Base-by-base conservation (phyloP, 2,113 vertebrate species). In the Rynchops niger region DNA sequence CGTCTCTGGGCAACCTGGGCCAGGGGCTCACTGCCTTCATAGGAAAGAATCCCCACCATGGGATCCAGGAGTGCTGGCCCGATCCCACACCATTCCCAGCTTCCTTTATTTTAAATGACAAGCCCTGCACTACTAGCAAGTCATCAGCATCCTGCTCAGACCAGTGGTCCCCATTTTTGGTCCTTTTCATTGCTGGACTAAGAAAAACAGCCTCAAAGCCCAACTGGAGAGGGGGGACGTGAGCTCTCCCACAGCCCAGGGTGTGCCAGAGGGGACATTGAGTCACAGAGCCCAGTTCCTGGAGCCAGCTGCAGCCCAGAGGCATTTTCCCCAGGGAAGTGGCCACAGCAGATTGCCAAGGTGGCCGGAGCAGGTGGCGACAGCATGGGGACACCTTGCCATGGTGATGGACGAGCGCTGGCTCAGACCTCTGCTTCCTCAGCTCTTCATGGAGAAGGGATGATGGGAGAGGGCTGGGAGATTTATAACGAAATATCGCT, bases 401-500 rank as follows among this genome's bases (percentile, higher is more conserved):
- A 0, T 2, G 56, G 55, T 95, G 97, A 97, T 95, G 92, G 88
- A 96, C 16, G 94, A 95, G 87, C 15, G 0, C 95, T 96, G 96
- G 87, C 94, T 95, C 96, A 26, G 71, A 36, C 40, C 76, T 96
- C 85, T 97, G 96, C 96, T 95, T 97, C 91, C 91, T 96, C 95
- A 95, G 95, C 91, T 93, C 36, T 90, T 94, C 1, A 2, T 21
- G 25, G 66, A 72, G 86, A 53, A 43, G 42, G 63, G 82, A 15
- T 74, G 88, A 88, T 50, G 82, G 82, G 85, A 88, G 62, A 72
- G 45, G 53, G 8, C 43, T 65, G 71, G 52, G 66, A 90, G 82
- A 95, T 95, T 88, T 62, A 91, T 77, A 19, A 38, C 1, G 5
- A 78, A 12, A 59, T 6, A 5, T 42, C 4, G 0, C 74, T 74